These are phyloP conservation scores for Phytoseiulus persimilis DNA, from an alignment of 2,888 invertebrate genomes.

Conservation along the genomic window DNA sequence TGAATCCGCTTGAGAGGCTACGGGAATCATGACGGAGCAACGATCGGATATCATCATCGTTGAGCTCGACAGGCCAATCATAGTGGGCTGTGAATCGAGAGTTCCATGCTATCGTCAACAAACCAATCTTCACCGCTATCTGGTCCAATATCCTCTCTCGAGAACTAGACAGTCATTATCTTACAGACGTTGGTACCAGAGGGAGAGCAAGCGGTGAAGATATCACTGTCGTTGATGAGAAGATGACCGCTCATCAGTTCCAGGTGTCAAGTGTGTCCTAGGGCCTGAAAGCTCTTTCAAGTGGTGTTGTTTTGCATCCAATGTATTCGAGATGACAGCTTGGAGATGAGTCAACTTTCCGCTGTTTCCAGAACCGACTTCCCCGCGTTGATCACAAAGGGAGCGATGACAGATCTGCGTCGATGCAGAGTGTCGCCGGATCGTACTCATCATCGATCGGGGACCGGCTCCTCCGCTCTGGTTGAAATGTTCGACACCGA, in stretches of 20 bases:
- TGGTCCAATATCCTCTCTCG: neutral
- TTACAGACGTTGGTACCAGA: neutral
- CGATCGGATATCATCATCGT: neutral
- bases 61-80: neutral
- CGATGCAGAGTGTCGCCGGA: no score
- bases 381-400: no score
- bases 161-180: neutral
- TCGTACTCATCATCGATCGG: no score
- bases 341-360: no score
- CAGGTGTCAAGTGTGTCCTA: neutral
- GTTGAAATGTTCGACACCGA: no score
- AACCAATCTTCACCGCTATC: neutral
- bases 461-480: no score
- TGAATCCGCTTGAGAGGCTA: neutral
- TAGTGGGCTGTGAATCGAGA: neutral
- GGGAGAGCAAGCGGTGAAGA: neutral
- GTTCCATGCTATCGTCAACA: neutral
- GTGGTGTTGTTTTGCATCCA: neutral
- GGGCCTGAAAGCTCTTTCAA: neutral
- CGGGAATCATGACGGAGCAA: neutral
- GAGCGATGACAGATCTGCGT: no score
- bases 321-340: no score
- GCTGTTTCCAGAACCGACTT: no score
- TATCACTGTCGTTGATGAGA: neutral
- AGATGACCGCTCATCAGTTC: neutral